Evolutionary conservation across 2,113 vertebrate species (phyloP), one percentile per base, ranked within the genome.

Genomic region (Benitochromis conjunctus): DNA sequence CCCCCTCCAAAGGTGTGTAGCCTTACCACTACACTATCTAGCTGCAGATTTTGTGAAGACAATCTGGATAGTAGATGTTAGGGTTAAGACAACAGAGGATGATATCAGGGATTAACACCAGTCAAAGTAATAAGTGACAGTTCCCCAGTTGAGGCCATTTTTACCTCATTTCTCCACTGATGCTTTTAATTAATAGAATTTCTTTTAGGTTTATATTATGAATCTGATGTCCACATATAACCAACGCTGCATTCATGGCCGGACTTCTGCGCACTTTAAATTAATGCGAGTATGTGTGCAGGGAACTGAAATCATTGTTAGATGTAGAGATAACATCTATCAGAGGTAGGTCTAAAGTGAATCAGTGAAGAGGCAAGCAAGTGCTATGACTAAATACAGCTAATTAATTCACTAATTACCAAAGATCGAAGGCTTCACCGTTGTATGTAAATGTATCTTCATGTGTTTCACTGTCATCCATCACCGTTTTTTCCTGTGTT

Each of bases 371-470:
- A 21, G 4, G 7, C 18, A 12, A 12, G 9, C 58, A 62, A 2
- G 11, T 4, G 57, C 31, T 31, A 60, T 64, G 34, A 38, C 0
- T 38, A 7, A 66, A 38, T 4, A 9, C 31, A 38, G 38, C 2
- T 64, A 64, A 64, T 64, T 64, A 2, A 36, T 64, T 11, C 38
- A 38, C 19, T 64, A 0, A 64, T 64, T 21, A 13, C 0, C 60
- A 64, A 38, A 21, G 6, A 3, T 21, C 0, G 0, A 64, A 21
- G 60, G 60, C 0, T 71, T 48, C 2, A 1, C 13, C 1, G 26
- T 29, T 46, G 14, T 46, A 71, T 48, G 9, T 41, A 26, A 71
- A 71, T 48, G 66, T 29, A 29, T 71, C 2, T 71, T 48, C 46
- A 2, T 46, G 21, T 10, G 41, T 48, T 29, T 29, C 46, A 18